Conservation (phyloP, 2,888 invertebrate species). For the Tetanocera ferruginea region DNA sequence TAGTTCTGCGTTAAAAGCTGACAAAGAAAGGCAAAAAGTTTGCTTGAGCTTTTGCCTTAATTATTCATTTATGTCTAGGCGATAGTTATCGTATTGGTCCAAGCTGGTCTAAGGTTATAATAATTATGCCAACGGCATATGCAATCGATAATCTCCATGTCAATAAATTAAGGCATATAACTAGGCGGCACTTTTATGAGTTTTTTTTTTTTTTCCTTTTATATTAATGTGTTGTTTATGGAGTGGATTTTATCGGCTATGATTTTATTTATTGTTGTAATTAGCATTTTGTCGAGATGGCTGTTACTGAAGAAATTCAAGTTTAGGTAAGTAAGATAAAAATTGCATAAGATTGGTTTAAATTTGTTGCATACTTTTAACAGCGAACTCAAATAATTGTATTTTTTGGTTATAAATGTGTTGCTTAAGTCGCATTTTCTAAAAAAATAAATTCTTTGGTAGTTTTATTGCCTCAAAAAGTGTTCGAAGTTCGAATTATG, state of each 20-base stretch:
- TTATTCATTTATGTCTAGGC: conserved; percentile 30
- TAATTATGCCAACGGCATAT: conserved; percentile 46
- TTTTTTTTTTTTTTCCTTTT: not conserved
- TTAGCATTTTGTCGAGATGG: too few relatives aligned
- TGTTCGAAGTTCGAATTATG: too few relatives aligned
- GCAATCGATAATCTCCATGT: conserved; percentile 61
- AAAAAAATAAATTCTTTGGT: too few relatives aligned
- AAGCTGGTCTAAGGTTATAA: not conserved
- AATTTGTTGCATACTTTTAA: too few relatives aligned
- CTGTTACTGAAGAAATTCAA: too few relatives aligned
- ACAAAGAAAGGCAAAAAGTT: conserved; percentile 24
- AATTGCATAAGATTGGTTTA: too few relatives aligned
- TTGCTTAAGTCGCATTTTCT: too few relatives aligned
- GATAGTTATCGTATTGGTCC: conserved; percentile 2
- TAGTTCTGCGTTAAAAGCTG: conserved; percentile 42
- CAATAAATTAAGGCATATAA: conserved; percentile 48
- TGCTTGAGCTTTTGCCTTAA: conserved; percentile 3
- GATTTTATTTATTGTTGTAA: not conserved
- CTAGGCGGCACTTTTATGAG: not conserved
- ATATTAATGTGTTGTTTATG: not conserved
- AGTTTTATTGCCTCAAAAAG: too few relatives aligned
- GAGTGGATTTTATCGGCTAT: not conserved
- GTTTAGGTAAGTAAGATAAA: too few relatives aligned
- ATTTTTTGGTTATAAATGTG: too few relatives aligned
- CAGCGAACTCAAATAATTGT: too few relatives aligned